Base-by-base conservation (phyloP, 2,797 vertebrate species). In the Echeneis naucrates region DNA sequence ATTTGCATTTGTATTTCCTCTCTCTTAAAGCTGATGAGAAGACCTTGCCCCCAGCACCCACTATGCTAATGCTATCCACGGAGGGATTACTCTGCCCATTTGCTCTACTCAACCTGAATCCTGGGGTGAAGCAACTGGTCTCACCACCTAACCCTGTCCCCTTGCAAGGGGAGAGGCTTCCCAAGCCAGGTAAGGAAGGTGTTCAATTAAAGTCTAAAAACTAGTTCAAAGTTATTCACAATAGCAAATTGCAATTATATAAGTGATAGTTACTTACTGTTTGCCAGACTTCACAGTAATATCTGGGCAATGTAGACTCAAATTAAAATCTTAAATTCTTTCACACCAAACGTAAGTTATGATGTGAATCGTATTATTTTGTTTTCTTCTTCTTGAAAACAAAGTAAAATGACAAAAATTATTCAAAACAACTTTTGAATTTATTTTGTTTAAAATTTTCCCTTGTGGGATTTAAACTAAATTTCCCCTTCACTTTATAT, bases 81-180 rank as follows among this genome's bases (percentile, higher is more conserved):
- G 97, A 99, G 27, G 98, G 98, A 5, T 92, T 99, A 1, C 94
- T 99, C 23, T 98, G 97, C 81, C 97, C 98, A 0, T 99, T 98
- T 84, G 93, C 97, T 27, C 95, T 99, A 85, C 94, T 98, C 74
- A 99, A 99, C 85, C 91, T 95, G 72, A 98, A 96, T 78, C 95
- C 95, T 0, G 96, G 95, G 0, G 88, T 91, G 3, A 95, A 94
- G 64, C 94, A 96, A 0, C 89, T 98, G n/a, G 91, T 95, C 0
- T 75, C 87, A 27, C 74, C 88, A 0, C 89, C 95, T 0, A 77
- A 88, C 37, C 64, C 53, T 0, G 91, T 98, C 47, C 7, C 86
- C 0, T 4, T 93, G 68, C 95, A 92, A 7, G 97, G 97, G 21
- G 98, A 99, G 75, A 95, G 97, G 72, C 88, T 85, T 0, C 92